Base-by-base conservation (phyloP, 2,797 vertebrate genomes). In the Graptemys geographica region DNA sequence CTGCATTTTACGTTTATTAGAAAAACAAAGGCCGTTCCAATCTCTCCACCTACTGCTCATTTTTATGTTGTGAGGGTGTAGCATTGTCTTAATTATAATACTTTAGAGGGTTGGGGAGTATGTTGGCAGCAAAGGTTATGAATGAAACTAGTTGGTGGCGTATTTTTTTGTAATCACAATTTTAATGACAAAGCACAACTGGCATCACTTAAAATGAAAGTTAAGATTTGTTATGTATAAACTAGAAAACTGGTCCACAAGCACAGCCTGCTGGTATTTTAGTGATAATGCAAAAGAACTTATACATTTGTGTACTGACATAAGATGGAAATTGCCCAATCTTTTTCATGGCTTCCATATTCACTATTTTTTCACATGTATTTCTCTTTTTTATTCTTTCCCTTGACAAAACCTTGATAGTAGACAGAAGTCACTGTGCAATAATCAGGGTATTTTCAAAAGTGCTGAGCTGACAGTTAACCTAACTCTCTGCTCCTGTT, bases 191-290 rank as follows among this genome's bases (percentile, higher is more conserved):
- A 41, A 72, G 19, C 65, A 74, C 41, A 83, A 23, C 82, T 95
- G 90, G 56, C 90, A 91, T 95, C 89, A 82, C 82, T 93, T 83
- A 79, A 72, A 78, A 41, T 9, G 57, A 81, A 62, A 88, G 56
- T 19, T 4, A 3, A 56, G 21, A 1, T 9, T 76, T 15, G 3
- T 21, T 15, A 41, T 44, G 37, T 55, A 55, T 47, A 27, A 47
- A 19, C 33, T 52, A 76, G 93, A 94, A 97, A 97, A 82, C 62
- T 93, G 96, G 90, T 97, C 91, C 6, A 11, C 89, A 90, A 51
- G 96, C 97, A 90, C 98, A 97, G 93, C 96, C 98, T 98, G 94
- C 97, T 98, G 98, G 98, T 79, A 28, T 85, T 49, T 28, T 47
- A 86, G 83, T 83, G 90, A 96, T 87, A 98, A 62, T 97, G 96